These are phyloP conservation scores for Zosterops borbonicus DNA, from an alignment of 2,113 vertebrate species.

Conservation along the genomic window DNA sequence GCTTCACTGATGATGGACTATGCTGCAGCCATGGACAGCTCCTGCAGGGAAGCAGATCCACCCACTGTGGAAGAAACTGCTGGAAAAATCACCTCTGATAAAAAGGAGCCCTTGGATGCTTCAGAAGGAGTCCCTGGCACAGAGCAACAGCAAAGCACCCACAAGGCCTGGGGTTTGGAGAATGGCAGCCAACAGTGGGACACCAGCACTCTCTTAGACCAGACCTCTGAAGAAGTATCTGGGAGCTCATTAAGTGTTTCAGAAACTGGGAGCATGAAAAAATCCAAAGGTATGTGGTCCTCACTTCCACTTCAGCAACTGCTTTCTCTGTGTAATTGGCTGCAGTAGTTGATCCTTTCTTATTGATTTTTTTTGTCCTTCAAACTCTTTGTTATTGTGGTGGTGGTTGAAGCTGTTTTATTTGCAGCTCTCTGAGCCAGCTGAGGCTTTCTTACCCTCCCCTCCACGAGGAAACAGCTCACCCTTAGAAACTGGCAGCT, in stretches of 20 bases:
- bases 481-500: background rate
- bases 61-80: conserved; percentile 11
- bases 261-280: conserved; percentile 83
- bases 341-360: background rate
- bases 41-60: conserved; percentile 66
- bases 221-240: conserved; percentile 80
- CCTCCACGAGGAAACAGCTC: background rate
- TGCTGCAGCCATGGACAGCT: conserved; percentile 87
- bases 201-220: conserved; percentile 72
- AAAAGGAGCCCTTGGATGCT: background rate
- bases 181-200: conserved; percentile 74
- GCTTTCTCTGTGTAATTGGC: accelerated
- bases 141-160: conserved; percentile 19
- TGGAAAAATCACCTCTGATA: background rate
- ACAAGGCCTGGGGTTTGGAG: conserved; percentile 62
- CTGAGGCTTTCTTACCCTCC: background rate
- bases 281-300: conserved; percentile 84
- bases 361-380: background rate
- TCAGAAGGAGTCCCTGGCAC: background rate
- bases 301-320: background rate
- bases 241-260: conserved; percentile 86
- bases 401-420: background rate
- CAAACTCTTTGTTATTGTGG: background rate
- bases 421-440: background rate
- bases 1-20: conserved; percentile 88